A percentile compares a stretch with the other conserved stretches of the same genome.
phyloP scores from a whole-genome alignment of 2,797 vertebrate species.

The Threskiornis aethiopicus region DNA sequence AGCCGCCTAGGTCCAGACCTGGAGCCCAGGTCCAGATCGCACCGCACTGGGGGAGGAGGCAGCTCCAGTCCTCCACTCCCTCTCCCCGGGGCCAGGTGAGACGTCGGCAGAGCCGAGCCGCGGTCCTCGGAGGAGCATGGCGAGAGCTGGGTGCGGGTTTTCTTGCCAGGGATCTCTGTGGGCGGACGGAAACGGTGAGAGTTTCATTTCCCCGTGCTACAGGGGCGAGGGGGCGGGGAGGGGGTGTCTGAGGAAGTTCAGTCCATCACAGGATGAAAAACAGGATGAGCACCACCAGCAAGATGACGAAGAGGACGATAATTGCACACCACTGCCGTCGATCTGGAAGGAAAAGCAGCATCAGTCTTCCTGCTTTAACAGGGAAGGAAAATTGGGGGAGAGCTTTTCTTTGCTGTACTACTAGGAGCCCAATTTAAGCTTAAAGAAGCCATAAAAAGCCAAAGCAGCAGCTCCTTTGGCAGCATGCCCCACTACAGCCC shows the following conservation, averaged over 20 bases:
- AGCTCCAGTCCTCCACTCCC: background rate
- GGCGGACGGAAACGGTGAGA: background rate
- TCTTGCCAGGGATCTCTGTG: slow-evolving; percentile 7
- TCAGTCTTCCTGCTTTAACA: background rate
- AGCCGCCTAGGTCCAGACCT: background rate
- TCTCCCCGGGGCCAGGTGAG: background rate
- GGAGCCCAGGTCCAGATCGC: background rate
- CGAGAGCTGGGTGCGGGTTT: background rate
- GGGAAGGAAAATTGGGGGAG: background rate
- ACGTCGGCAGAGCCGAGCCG: background rate
- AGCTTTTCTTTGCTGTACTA: background rate
- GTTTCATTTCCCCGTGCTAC: background rate
- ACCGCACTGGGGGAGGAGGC: background rate
- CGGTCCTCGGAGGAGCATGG: background rate
- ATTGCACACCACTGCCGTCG: slow-evolving; percentile 98
- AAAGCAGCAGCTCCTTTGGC: background rate
- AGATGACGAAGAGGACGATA: slow-evolving; percentile 85
- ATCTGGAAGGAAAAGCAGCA: slow-evolving; percentile 79
- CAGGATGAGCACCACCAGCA: slow-evolving; percentile 90
- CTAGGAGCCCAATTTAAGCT: background rate
- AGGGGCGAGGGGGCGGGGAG: background rate
- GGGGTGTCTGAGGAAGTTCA: background rate
- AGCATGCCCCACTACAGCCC: background rate
- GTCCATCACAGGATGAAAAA: slow-evolving; percentile 87
- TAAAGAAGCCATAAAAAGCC: background rate